Percentiles rank a stretch among this genome's conserved stretches.
phyloP scores from a whole-genome alignment of 2,888 invertebrate genomes.

The Drosophila neutralis region DNA sequence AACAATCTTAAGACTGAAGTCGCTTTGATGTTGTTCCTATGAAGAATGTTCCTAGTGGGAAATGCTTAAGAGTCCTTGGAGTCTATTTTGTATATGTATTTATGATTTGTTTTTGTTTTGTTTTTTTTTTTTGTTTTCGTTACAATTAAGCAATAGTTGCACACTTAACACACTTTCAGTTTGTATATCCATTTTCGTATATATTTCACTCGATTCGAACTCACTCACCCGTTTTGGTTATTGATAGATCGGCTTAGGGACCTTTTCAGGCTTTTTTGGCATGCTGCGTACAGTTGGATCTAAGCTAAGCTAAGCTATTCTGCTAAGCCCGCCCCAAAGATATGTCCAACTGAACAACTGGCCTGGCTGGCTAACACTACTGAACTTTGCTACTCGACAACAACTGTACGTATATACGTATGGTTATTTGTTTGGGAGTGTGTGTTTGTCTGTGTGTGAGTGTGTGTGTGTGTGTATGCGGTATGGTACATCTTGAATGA shows the following conservation, averaged over 20 bases:
- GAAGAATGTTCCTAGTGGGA: conserved; percentile 53
- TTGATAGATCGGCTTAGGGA: conserved; percentile 37
- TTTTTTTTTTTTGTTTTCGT: neutral
- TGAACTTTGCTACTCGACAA: conserved; percentile 28
- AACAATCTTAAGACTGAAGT: conserved; percentile 59
- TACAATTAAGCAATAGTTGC: conserved; percentile 3
- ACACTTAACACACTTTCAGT: conserved; percentile 46
- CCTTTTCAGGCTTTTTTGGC: conserved; percentile 34
- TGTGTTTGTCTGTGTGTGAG: neutral
- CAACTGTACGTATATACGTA: conserved; percentile 23
- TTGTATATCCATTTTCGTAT: conserved; percentile 41
- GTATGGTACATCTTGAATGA: conserved; percentile 37
- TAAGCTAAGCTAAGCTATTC: conserved; percentile 41
- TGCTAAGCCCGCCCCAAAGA: conserved; percentile 43
- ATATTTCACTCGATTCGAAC: conserved; percentile 45
- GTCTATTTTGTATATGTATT: conserved; percentile 24
- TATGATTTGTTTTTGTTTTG: conserved; percentile 3
- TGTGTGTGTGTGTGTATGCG: conserved; percentile 12
- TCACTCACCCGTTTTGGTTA: conserved; percentile 65
- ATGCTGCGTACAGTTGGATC: conserved; percentile 62
- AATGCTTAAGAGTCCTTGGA: conserved; percentile 40
- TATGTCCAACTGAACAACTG: conserved; percentile 32
- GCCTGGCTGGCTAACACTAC: conserved; percentile 47
- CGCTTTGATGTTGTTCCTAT: conserved; percentile 59
- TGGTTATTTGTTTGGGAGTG: neutral